Evolutionary conservation across 2,797 vertebrate genomes (phyloP).

Genomic region (Chiroxiphia lanceolata): DNA sequence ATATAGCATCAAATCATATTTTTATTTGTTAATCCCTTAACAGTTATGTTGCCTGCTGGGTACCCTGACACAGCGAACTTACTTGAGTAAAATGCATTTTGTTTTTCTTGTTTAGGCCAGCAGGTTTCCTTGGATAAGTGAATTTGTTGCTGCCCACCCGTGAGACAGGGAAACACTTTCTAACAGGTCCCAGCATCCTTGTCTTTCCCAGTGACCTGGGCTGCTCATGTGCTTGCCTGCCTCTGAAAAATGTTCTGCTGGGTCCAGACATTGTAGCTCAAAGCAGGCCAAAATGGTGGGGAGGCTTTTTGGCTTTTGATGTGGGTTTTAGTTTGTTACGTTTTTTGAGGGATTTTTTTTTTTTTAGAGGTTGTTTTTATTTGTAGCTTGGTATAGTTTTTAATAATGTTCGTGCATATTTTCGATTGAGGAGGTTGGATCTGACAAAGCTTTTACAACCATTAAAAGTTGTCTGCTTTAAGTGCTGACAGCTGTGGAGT

Average conservation of each 20-base stretch:
- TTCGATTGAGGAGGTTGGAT: background rate
- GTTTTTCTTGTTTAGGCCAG: background rate
- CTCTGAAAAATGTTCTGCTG: background rate
- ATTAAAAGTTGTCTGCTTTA: background rate
- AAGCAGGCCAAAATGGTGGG: background rate
- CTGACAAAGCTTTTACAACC: background rate
- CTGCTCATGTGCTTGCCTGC: rapidly evolving
- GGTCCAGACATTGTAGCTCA: too few species aligned
- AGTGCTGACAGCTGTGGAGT: background rate
- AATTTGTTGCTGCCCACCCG: background rate
- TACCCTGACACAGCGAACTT: background rate
- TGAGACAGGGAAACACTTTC: background rate
- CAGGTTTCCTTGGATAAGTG: background rate
- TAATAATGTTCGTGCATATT: rapidly evolving
- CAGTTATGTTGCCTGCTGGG: background rate
- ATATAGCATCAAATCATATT: background rate
- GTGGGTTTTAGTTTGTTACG: rapidly evolving
- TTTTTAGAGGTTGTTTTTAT: background rate
- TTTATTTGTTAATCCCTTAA: background rate
- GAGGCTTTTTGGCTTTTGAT: rapidly evolving
- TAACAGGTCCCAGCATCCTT: background rate
- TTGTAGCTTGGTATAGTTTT: background rate
- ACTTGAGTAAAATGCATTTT: background rate
- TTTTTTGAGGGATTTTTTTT: background rate
- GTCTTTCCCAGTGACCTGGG: background rate